Evolutionary conservation across 2,113 vertebrate genomes (phyloP).

Genomic region (Dromas ardeola): DNA sequence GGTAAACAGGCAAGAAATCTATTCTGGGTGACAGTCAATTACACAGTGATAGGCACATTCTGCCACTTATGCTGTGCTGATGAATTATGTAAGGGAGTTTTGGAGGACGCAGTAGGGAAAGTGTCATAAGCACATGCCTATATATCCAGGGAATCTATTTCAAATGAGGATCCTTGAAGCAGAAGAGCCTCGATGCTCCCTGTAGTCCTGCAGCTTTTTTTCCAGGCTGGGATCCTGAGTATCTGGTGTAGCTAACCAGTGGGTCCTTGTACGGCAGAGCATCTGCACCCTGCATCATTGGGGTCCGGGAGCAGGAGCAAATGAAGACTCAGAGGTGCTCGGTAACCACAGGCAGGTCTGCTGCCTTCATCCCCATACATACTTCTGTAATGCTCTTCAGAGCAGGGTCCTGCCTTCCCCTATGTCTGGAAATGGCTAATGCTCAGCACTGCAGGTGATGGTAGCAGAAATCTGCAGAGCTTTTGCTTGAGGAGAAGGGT

Average conservation of each 20-base stretch:
- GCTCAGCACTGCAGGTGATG: rapidly evolving
- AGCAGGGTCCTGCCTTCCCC: not conserved
- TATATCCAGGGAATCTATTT: not conserved
- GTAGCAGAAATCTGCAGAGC: not conserved
- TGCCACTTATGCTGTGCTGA: not conserved
- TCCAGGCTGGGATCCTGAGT: not conserved
- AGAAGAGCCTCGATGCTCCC: not conserved
- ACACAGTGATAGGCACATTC: not conserved
- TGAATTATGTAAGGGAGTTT: not conserved
- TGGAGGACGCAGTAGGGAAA: not conserved
- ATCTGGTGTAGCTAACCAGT: not conserved
- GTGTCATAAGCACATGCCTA: not conserved
- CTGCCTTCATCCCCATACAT: not conserved
- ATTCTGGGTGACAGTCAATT: not conserved
- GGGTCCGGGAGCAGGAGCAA: not conserved
- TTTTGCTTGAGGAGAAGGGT: not conserved
- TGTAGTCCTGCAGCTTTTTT: not conserved
- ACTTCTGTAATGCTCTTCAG: not conserved
- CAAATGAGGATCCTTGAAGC: not conserved
- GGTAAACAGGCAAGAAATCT: not conserved
- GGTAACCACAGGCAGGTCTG: not conserved
- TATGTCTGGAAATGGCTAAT: not conserved
- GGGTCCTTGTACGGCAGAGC: not conserved
- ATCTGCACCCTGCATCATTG: not conserved
- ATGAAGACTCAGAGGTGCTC: not conserved